Conservation (phyloP, 2,113 vertebrate genomes). For the Pelodiscus sinensis region DNA sequence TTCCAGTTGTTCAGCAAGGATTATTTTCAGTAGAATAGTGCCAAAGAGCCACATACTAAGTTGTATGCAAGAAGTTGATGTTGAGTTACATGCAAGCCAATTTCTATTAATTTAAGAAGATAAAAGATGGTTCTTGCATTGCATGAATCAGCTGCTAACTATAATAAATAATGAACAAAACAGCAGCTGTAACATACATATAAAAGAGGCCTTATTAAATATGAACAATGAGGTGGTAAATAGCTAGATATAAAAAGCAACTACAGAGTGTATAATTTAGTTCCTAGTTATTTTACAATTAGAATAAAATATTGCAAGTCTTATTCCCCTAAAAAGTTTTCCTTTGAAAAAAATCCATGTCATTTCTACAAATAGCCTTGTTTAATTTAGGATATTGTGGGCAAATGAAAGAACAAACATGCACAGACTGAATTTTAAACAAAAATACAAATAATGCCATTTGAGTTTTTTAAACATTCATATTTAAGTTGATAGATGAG, state of each 20-base stretch:
- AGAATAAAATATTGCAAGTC: constrained; percentile 72
- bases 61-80: constrained; percentile 65
- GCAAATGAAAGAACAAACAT: constrained; percentile 76
- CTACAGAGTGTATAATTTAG: constrained; percentile 46
- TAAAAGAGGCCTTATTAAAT: constrained; percentile 64
- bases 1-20: constrained; percentile 67
- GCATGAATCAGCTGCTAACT: constrained; percentile 43
- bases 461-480: constrained; percentile 63
- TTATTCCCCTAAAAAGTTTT: constrained; percentile 62
- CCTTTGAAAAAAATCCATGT: constrained; percentile 60
- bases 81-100: constrained; percentile 67
- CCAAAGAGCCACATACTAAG: constrained; percentile 43
- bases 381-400: constrained; percentile 69
- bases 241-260: constrained; percentile 69
- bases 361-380: constrained; percentile 73
- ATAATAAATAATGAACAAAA: constrained; percentile 46
- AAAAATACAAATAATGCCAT: constrained; percentile 75
- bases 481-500: constrained; percentile 78
- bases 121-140: constrained; percentile 66
- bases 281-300: constrained; percentile 59
- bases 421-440: constrained; percentile 69
- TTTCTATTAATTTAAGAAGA: constrained; percentile 53
- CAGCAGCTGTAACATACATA: constrained; percentile 45
- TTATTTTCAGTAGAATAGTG: constrained; percentile 64
- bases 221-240: constrained; percentile 71